Conservation (phyloP, 2,113 vertebrate species). For the Cariama cristata region DNA sequence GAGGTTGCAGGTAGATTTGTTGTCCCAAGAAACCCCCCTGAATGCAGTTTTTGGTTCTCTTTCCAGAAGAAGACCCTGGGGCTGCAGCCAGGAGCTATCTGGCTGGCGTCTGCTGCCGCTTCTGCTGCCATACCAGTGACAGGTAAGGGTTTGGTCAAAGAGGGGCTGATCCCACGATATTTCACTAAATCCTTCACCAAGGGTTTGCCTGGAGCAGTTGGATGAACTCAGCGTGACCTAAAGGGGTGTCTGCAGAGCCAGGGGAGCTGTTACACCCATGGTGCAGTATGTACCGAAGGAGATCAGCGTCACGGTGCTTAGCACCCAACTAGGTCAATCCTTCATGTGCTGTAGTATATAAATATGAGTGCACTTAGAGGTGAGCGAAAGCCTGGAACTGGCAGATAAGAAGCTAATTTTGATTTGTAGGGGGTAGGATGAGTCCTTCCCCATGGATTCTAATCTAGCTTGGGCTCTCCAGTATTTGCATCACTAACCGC, state of each 20-base stretch:
- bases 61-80: background rate
- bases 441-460: background rate
- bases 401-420: background rate
- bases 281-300: conserved; percentile 2
- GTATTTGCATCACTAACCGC: background rate
- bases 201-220: background rate
- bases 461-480: background rate
- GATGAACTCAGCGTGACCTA: conserved; percentile 1
- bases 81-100: background rate
- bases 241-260: background rate
- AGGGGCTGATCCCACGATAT: background rate
- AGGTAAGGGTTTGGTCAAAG: background rate
- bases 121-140: background rate
- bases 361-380: background rate
- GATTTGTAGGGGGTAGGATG: background rate
- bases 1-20: background rate
- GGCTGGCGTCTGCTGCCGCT: fast-evolving
- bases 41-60: background rate
- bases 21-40: background rate
- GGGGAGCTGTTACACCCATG: background rate
- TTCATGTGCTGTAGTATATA: background rate
- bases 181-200: background rate
- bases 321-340: background rate
- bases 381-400: background rate
- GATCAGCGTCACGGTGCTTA: background rate